Evolutionary conservation across 1,140 invertebrate species (phyloP).

Genomic region (Hyphantria cunea): DNA sequence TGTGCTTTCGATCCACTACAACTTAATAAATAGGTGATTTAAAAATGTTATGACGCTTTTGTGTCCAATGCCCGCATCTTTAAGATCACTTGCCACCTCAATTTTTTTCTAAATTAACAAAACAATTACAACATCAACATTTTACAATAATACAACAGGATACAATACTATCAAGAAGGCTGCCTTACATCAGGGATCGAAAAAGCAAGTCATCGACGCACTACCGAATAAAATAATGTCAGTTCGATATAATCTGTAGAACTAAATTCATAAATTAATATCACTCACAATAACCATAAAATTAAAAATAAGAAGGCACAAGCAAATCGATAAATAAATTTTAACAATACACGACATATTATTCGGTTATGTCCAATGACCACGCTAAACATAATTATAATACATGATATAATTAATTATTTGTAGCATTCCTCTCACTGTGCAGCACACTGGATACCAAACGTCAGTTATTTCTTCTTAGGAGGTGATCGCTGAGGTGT

Average conservation of each 20-base stretch:
- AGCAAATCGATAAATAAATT: constrained; percentile 76
- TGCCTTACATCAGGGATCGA: constrained; percentile 66
- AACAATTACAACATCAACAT: constrained; percentile 72
- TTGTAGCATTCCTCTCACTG: constrained; percentile 79
- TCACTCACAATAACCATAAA: constrained; percentile 68
- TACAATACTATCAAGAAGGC: constrained; percentile 50
- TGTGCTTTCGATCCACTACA: constrained; percentile 75
- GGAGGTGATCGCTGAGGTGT: constrained; percentile 94
- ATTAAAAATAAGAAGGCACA: constrained; percentile 77
- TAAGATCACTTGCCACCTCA: constrained; percentile 59
- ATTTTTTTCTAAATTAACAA: constrained; percentile 61
- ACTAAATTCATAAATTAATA: constrained; percentile 77
- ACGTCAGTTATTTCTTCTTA: constrained; percentile 89
- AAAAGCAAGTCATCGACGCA: constrained; percentile 66
- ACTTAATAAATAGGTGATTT: constrained; percentile 64
- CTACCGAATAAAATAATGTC: constrained; percentile 60
- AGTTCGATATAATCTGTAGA: constrained; percentile 50
- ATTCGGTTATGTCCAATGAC: constrained; percentile 71
- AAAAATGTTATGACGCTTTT: constrained; percentile 59
- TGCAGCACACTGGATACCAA: constrained; percentile 75
- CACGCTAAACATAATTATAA: constrained; percentile 70
- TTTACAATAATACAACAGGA: constrained; percentile 59
- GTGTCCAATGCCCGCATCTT: constrained; percentile 74
- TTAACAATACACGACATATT: constrained; percentile 57
- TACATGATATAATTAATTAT: constrained; percentile 78